Percentiles rank a stretch among this genome's conserved stretches.
Evolutionary conservation across 2,797 vertebrate genomes (phyloP).

Genomic region (Staurois parvus): DNA sequence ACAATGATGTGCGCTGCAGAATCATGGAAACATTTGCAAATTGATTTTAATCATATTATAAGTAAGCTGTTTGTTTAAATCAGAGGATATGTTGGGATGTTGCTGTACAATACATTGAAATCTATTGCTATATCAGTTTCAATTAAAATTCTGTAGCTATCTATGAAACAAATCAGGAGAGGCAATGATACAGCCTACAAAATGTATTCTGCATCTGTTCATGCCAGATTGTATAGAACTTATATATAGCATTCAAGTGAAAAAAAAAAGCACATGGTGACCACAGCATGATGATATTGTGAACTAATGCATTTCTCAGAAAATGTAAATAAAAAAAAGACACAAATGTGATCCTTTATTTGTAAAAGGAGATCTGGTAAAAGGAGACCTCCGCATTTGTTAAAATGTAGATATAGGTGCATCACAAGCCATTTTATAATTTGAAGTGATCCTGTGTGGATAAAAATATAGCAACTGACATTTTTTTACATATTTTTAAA

Average conservation of each 20-base stretch:
- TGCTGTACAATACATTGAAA: conserved; percentile 19
- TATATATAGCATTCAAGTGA: conserved; percentile 3
- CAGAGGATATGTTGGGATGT: conserved; percentile 3
- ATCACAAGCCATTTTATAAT: no score
- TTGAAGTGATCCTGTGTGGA: not conserved
- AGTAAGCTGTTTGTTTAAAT: conserved; percentile 36
- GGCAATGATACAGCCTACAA: not conserved
- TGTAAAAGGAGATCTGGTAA: not conserved
- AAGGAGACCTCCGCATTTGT: not conserved
- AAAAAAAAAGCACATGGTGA: conserved; percentile 3
- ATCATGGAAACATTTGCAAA: conserved; percentile 37
- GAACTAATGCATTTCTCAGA: not conserved
- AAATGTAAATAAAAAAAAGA: not conserved
- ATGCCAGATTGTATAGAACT: conserved; percentile 7
- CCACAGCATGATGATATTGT: not conserved
- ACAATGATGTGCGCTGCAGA: not conserved
- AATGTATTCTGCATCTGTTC: conserved; percentile 14
- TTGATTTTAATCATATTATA: conserved; percentile 45
- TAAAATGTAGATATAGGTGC: not conserved
- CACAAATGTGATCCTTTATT: not conserved
- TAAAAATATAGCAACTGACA: not conserved
- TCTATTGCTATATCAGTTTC: conserved; percentile 14
- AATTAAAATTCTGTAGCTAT: conserved; percentile 20
- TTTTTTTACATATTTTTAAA: not conserved
- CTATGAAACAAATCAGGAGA: conserved; percentile 4